phyloP scores from a whole-genome alignment of 2,113 vertebrate species.

The Callaeas wilsoni region DNA sequence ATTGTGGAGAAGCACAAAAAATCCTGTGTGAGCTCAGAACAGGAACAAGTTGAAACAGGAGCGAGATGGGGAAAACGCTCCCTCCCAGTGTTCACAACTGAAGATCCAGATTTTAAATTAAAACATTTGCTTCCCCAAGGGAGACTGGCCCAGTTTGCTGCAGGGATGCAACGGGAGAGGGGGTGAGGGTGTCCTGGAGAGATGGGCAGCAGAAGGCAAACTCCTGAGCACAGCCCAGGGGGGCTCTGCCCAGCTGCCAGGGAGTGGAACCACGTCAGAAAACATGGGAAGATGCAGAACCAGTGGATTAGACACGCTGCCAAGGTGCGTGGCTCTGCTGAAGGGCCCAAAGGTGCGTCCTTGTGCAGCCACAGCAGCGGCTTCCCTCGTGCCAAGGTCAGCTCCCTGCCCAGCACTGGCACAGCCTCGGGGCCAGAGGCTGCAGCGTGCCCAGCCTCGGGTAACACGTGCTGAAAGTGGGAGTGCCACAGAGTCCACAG shows the following conservation, averaged over 20 bases:
- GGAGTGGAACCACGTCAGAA: neutral
- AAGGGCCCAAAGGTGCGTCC: neutral
- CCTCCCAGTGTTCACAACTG: neutral
- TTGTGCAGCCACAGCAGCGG: neutral
- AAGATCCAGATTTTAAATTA: neutral
- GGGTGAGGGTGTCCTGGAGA: accelerated
- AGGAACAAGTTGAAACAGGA: neutral
- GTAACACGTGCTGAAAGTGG: accelerated
- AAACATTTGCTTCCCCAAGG: neutral
- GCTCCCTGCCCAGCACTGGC: neutral
- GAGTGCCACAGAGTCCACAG: neutral
- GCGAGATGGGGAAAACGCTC: neutral
- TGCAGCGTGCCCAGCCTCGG: neutral
- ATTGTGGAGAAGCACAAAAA: neutral
- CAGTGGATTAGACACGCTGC: accelerated
- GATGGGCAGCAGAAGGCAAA: neutral
- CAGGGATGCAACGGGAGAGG: accelerated
- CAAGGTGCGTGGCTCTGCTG: accelerated
- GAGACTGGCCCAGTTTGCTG: neutral
- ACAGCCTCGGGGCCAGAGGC: neutral
- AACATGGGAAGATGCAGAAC: neutral
- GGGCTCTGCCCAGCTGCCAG: neutral
- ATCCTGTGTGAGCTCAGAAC: neutral
- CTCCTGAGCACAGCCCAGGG: neutral
- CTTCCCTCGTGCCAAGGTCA: neutral